Evolutionary conservation across 2,888 invertebrate genomes (phyloP).

Genomic region (Bugulina stolonifera): DNA sequence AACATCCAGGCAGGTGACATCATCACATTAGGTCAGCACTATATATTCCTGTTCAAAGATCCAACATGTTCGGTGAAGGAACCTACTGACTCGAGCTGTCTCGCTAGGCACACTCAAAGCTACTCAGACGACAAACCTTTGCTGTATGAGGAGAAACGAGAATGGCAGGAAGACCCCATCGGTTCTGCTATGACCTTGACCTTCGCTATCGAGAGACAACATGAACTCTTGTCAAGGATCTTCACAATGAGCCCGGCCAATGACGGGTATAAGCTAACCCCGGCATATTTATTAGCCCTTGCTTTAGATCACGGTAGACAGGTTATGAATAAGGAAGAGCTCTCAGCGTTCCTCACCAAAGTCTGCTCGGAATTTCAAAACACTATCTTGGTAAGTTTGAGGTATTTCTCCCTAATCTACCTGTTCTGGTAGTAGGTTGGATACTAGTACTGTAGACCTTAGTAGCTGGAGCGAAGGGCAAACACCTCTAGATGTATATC

Average conservation of each 20-base stretch:
- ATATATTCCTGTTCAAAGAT: constrained; percentile 45
- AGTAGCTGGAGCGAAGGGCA: too few relatives aligned
- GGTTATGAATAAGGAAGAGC: constrained; percentile 35
- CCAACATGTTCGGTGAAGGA: constrained; percentile 32
- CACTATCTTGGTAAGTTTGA: constrained; percentile 36
- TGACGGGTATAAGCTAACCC: constrained; percentile 35
- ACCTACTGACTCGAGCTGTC: not conserved
- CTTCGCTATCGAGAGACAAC: constrained; percentile 36
- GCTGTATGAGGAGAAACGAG: not conserved
- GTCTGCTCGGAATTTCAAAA: constrained; percentile 35
- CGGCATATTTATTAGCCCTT: constrained; percentile 38
- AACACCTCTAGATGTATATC: too few relatives aligned
- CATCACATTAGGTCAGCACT: constrained; percentile 40
- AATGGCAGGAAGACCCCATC: not conserved
- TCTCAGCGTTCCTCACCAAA: constrained; percentile 35
- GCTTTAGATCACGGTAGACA: constrained; percentile 38
- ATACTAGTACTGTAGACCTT: too few relatives aligned
- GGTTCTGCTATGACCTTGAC: constrained; percentile 18
- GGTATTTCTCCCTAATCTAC: too few relatives aligned
- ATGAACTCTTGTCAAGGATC: constrained; percentile 39
- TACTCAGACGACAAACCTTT: not conserved
- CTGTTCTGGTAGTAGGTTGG: too few relatives aligned
- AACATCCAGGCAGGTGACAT: constrained; percentile 42
- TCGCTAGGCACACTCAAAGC: not conserved
- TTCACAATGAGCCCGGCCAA: constrained; percentile 35